Percentiles rank a stretch among this genome's conserved stretches.
These are phyloP conservation scores for Cinclus cinclus DNA, from an alignment of 2,113 vertebrate genomes.

Conservation along the genomic window DNA sequence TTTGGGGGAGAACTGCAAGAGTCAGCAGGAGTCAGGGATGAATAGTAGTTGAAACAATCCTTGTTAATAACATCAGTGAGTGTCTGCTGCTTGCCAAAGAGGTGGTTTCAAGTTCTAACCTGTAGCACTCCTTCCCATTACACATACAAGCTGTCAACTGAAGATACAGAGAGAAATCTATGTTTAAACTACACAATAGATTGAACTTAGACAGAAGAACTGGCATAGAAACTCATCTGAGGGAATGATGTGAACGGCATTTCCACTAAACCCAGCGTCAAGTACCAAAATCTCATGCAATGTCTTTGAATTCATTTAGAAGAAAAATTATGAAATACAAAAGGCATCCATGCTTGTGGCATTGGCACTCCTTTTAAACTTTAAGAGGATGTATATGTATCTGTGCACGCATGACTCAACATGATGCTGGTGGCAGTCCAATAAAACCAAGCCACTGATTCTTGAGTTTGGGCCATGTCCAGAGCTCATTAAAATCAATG, in stretches of 20 bases:
- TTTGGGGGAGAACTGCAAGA: background rate
- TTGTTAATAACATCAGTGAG: background rate
- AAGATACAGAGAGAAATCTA: background rate
- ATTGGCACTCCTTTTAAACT: background rate
- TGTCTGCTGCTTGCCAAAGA: background rate
- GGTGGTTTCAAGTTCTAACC: constrained; percentile 41
- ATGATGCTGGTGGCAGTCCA: constrained; percentile 27
- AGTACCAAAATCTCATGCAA: background rate
- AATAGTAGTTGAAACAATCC: background rate
- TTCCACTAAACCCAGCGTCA: background rate
- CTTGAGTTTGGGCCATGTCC: background rate
- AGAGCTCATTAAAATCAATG: constrained; percentile 15
- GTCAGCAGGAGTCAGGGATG: background rate
- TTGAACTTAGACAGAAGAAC: background rate
- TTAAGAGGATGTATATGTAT: background rate
- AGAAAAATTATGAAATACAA: background rate
- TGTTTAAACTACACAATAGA: background rate
- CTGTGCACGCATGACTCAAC: background rate
- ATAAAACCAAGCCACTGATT: background rate
- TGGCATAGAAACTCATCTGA: background rate
- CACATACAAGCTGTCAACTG: background rate
- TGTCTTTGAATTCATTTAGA: background rate
- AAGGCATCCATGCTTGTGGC: background rate
- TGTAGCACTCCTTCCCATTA: background rate
- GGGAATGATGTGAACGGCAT: background rate